phyloP scores from a whole-genome alignment of 2,113 vertebrate species.

The Heptranchias perlo region DNA sequence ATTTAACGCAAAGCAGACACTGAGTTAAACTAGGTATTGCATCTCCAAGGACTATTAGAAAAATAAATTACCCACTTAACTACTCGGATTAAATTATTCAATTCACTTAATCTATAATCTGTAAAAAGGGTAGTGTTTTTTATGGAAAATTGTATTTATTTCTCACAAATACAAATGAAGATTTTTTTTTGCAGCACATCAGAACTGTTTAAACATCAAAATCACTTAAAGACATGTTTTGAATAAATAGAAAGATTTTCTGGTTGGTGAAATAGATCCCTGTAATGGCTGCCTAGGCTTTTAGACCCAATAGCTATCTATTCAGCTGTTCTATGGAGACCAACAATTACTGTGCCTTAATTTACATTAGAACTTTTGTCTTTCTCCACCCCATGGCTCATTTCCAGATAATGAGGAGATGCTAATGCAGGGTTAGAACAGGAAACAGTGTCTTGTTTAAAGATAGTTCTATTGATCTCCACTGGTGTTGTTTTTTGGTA shows the following conservation, averaged over 20 bases:
- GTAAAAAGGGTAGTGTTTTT: not conserved
- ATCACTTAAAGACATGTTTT: not conserved
- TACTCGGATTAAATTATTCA: not conserved
- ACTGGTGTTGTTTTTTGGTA: conserved; percentile 3
- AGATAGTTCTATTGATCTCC: not conserved
- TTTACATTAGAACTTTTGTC: conserved; percentile 22
- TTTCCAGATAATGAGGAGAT: conserved; percentile 24
- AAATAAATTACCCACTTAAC: not conserved
- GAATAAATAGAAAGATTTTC: not conserved
- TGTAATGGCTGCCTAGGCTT: not conserved
- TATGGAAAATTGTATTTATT: not conserved
- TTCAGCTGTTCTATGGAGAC: not conserved
- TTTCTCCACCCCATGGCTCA: conserved; percentile 15
- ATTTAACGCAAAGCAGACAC: not conserved
- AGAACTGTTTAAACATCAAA: not conserved
- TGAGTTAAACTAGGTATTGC: not conserved
- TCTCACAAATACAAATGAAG: not conserved
- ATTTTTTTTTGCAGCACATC: no score
- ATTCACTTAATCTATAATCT: not conserved
- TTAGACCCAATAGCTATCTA: not conserved
- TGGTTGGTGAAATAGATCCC: not conserved
- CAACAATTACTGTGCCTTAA: conserved; percentile 20
- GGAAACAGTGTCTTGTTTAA: conserved; percentile 3
- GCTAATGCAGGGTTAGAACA: conserved; percentile 20
- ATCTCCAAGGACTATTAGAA: not conserved